Evolutionary conservation across 2,113 vertebrate species (phyloP).

Genomic region (Cyprinodon tularosa): DNA sequence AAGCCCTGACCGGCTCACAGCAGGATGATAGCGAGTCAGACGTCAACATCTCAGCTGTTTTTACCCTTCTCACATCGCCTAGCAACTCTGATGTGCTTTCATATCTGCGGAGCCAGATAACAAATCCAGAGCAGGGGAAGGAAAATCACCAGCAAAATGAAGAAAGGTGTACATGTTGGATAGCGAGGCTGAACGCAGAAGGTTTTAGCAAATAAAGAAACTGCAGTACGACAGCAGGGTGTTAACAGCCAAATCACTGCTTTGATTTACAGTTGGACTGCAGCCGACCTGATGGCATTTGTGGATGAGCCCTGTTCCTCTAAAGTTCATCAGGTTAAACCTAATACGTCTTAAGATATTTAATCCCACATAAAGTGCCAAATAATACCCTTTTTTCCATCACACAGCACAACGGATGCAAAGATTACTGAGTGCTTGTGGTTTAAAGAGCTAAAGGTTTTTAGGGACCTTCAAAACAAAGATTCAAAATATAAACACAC

Average conservation of each 20-base stretch:
- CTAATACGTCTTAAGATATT: background rate
- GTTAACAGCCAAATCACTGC: background rate
- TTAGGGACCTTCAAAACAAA: background rate
- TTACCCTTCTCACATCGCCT: conserved; percentile 25
- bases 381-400: background rate
- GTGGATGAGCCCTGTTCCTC: background rate
- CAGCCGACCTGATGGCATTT: background rate
- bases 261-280: conserved; percentile 6
- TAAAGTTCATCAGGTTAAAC: conserved; percentile 7
- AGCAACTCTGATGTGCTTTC: conserved; percentile 42
- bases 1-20: conserved; percentile 44
- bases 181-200: background rate
- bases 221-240: background rate
- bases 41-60: conserved; percentile 60
- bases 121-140: background rate
- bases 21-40: conserved; percentile 46
- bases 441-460: background rate
- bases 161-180: conserved; percentile 3
- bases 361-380: background rate
- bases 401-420: background rate
- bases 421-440: background rate
- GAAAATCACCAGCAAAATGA: background rate
- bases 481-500: background rate
- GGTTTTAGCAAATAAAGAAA: background rate
- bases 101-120: conserved; percentile 33